Evolutionary conservation across 2,797 vertebrate species (phyloP).

Genomic region (Hypotaenidia philippensis): DNA sequence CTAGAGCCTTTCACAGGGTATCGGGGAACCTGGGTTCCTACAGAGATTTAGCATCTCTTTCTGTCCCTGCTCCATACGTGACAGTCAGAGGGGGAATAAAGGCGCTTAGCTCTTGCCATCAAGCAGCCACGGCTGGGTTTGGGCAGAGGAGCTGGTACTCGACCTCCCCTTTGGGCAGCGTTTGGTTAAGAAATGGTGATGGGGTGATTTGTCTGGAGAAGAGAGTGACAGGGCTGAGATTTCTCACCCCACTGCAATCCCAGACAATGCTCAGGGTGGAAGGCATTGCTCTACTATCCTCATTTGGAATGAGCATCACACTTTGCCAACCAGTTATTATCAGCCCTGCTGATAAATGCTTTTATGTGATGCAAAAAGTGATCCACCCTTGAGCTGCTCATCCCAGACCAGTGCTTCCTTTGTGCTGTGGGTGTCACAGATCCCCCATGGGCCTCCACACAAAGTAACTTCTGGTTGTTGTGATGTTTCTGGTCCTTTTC

Average conservation of each 20-base stretch:
- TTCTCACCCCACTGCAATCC: not conserved
- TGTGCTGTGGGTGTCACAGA: not conserved
- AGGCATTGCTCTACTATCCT: not conserved
- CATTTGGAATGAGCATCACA: not conserved
- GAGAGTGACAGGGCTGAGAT: not conserved
- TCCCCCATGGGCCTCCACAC: not conserved
- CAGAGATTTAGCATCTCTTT: not conserved
- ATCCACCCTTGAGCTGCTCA: not conserved
- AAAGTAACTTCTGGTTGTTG: not conserved
- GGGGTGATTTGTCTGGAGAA: not conserved
- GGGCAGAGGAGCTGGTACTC: not conserved
- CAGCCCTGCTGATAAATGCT: not conserved
- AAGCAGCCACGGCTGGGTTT: not conserved
- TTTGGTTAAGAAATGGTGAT: not conserved
- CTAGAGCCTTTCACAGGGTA: not conserved
- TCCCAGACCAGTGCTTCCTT: not conserved
- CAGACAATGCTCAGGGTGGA: not conserved
- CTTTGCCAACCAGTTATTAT: accelerated
- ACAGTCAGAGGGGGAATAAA: not conserved
- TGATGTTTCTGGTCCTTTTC: not conserved
- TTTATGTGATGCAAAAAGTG: not conserved
- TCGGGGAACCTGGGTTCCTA: not conserved
- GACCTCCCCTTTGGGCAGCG: not conserved
- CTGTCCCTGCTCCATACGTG: not conserved
- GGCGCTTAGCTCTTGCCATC: not conserved